Percentiles rank a stretch among this genome's conserved stretches.
Evolutionary conservation across 2,797 vertebrate genomes (phyloP).

Genomic region (Xiphophorus birchmanni): DNA sequence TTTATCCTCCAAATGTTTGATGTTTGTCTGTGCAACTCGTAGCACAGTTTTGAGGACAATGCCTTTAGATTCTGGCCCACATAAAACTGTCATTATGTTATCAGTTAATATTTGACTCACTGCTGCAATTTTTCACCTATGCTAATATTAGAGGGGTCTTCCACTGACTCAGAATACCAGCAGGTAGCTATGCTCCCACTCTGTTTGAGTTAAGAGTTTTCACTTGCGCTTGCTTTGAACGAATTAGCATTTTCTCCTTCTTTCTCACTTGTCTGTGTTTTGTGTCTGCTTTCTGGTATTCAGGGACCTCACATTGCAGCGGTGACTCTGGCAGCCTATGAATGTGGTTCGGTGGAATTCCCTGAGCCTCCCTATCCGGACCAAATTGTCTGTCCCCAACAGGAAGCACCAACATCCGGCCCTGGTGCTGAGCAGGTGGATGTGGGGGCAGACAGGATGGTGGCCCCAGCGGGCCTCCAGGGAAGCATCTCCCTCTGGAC

Average conservation of each 20-base stretch:
- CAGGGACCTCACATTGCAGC: constrained; percentile 90
- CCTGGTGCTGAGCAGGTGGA: constrained; percentile 41
- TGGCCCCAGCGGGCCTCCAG: constrained; percentile 47
- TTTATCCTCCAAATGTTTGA: not conserved
- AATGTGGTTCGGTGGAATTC: constrained; percentile 90
- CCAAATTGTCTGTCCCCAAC: constrained; percentile 86
- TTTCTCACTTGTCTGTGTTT: constrained; percentile 8
- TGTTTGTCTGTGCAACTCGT: not conserved
- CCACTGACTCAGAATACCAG: constrained; percentile 65
- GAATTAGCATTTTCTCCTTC: constrained; percentile 11
- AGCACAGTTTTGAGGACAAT: not conserved
- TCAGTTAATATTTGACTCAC: constrained; percentile 56
- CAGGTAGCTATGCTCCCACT: constrained; percentile 41
- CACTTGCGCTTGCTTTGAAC: constrained; percentile 3
- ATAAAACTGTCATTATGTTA: constrained; percentile 19
- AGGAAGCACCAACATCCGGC: constrained; percentile 49
- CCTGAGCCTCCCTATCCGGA: constrained; percentile 90
- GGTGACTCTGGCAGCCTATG: constrained; percentile 88
- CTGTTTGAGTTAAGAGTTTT: constrained; percentile 2
- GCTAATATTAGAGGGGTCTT: constrained; percentile 53
- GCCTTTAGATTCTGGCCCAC: constrained; percentile 19
- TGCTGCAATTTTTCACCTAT: constrained; percentile 17
- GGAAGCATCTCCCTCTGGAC: constrained; percentile 86
- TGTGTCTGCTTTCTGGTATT: constrained; percentile 21
- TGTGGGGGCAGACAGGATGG: constrained; percentile 18